Percentiles rank a stretch among this genome's conserved stretches.
phyloP scores from a whole-genome alignment of 2,888 invertebrate genomes.

The Cheilosia scutellata region DNA sequence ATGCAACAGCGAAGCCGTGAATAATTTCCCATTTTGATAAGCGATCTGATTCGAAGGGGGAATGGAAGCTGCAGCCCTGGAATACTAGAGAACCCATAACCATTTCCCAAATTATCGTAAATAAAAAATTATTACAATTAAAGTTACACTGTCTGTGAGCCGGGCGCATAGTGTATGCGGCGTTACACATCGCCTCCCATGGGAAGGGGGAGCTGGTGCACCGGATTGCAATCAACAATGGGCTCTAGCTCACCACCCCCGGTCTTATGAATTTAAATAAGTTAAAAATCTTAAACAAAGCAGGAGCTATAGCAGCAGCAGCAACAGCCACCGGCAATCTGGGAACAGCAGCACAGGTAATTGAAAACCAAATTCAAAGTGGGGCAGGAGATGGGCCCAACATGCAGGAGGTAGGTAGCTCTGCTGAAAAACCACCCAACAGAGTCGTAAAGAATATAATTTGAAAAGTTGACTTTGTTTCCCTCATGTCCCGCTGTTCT shows the following conservation, averaged over 20 bases:
- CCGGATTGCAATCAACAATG: slow-evolving; percentile 71
- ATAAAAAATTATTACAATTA: slow-evolving; percentile 76
- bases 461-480: slow-evolving; percentile 74
- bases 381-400: slow-evolving; percentile 57
- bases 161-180: slow-evolving; percentile 5
- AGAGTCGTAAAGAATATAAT: slow-evolving; percentile 74
- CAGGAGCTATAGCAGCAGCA: slow-evolving; percentile 19
- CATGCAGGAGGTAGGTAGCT: not conserved
- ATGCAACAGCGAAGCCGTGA: slow-evolving; percentile 64
- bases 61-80: slow-evolving; percentile 6
- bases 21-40: slow-evolving; percentile 75
- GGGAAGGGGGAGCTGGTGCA: not conserved
- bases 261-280: slow-evolving; percentile 73
- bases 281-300: slow-evolving; percentile 68
- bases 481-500: slow-evolving; percentile 62
- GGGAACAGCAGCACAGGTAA: slow-evolving; percentile 59
- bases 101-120: slow-evolving; percentile 74
- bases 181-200: slow-evolving; percentile 34
- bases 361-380: slow-evolving; percentile 65
- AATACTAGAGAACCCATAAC: slow-evolving; percentile 53
- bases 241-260: slow-evolving; percentile 43
- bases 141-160: slow-evolving; percentile 65
- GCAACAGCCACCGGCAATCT: slow-evolving; percentile 51
- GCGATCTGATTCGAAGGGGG: slow-evolving; percentile 55
- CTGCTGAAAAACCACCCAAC: slow-evolving; percentile 61